A percentile compares a stretch with the other conserved stretches of the same genome.
Conservation (phyloP, 2,888 invertebrate genomes). For the Parnassius apollo region DNA sequence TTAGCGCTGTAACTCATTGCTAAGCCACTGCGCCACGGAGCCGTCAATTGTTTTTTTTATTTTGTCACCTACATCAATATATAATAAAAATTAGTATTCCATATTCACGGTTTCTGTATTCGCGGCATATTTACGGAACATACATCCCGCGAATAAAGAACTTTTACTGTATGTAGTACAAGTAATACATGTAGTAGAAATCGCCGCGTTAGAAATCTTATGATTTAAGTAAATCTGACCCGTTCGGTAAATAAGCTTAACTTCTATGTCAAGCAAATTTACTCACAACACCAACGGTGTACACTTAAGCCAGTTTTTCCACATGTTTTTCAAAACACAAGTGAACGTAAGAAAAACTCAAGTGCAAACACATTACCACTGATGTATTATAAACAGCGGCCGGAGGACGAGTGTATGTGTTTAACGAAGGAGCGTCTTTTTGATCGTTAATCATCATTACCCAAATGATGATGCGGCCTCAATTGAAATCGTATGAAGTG, state of each 20-base stretch:
- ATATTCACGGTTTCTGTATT: no score
- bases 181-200: no score
- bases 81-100: no score
- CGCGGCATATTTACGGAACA: no score
- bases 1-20: no score
- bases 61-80: no score
- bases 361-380: slow-evolving; percentile 24
- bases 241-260: not conserved
- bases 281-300: slow-evolving; percentile 13
- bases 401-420: slow-evolving; percentile 9
- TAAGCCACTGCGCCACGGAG: no score
- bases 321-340: slow-evolving; percentile 17
- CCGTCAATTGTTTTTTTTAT: no score
- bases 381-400: slow-evolving; percentile 18
- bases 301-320: slow-evolving; percentile 21
- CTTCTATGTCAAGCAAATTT: slow-evolving; percentile 12
- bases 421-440: slow-evolving; percentile 11
- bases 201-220: no score
- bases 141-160: no score
- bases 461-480: slow-evolving; percentile 5
- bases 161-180: no score
- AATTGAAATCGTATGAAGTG: slow-evolving; percentile 5
- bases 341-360: slow-evolving; percentile 10
- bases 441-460: slow-evolving; percentile 16
- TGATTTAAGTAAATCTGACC: no score